Percentiles rank a stretch among this genome's conserved stretches.
phyloP scores from a whole-genome alignment of 2,113 vertebrate species.

The Oostethus manadensis region DNA sequence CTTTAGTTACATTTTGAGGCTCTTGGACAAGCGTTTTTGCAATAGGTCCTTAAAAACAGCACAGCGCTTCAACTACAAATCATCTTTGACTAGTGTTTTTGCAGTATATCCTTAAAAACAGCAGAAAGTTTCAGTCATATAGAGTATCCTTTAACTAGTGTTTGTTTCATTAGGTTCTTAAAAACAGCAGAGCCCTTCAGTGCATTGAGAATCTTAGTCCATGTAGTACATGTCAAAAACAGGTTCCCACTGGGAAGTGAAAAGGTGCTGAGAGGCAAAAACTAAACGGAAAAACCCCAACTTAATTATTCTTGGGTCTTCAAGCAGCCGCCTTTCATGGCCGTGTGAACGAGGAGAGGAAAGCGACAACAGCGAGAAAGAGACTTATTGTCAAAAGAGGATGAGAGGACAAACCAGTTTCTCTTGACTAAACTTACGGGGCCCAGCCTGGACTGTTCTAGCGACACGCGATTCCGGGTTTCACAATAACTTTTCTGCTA shows the following conservation, averaged over 20 bases:
- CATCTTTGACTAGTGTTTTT: too few species aligned
- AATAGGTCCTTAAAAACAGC: too few species aligned
- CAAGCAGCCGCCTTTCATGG: background rate
- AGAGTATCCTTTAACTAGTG: too few species aligned
- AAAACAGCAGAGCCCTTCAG: too few species aligned
- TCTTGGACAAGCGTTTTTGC: too few species aligned
- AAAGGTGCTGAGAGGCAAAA: background rate
- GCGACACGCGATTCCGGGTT: conserved; percentile 43
- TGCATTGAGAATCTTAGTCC: too few species aligned
- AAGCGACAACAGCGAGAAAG: conserved; percentile 6
- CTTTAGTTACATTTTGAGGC: too few species aligned
- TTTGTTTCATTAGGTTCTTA: too few species aligned
- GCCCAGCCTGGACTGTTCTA: conserved; percentile 26
- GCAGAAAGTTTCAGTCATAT: too few species aligned
- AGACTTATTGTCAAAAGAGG: conserved; percentile 13
- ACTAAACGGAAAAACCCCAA: background rate
- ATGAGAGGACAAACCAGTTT: conserved; percentile 59
- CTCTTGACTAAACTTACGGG: conserved; percentile 41
- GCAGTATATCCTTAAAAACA: too few species aligned
- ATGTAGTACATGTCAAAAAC: background rate
- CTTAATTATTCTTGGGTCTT: background rate
- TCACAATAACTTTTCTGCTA: conserved; percentile 47
- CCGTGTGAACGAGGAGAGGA: background rate
- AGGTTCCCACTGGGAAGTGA: background rate
- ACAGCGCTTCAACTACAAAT: too few species aligned